Conservation (phyloP, 2,888 invertebrate species). For the Mantis religiosa region DNA sequence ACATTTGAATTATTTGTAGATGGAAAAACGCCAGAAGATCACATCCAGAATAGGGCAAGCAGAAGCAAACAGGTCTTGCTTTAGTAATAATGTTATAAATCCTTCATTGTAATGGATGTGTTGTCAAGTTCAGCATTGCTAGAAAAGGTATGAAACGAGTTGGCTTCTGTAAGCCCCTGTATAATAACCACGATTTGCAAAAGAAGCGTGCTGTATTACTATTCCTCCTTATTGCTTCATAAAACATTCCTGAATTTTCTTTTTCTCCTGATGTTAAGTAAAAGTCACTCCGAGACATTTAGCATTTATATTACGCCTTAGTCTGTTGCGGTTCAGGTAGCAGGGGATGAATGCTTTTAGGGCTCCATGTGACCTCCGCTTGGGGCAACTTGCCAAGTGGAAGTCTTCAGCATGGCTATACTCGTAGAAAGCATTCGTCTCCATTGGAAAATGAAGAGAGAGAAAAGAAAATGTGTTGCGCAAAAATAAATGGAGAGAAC, state of each 20-base stretch:
- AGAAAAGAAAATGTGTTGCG: no score
- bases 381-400: not conserved
- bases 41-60: not conserved
- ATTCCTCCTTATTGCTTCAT: not conserved
- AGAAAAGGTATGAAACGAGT: not conserved
- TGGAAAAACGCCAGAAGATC: not conserved
- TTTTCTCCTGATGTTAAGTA: not conserved
- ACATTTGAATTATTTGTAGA: not conserved
- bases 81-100: not conserved
- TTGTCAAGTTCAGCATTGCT: not conserved
- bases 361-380: not conserved
- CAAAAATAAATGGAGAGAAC: no score
- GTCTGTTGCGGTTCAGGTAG: not conserved
- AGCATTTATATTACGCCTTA: not conserved
- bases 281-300: not conserved
- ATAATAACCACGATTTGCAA: not conserved
- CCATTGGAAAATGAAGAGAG: no score
- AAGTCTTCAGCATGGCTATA: no score
- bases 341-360: not conserved
- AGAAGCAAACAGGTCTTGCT: not conserved
- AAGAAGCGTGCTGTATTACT: not conserved
- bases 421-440: no score
- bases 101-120: not conserved
- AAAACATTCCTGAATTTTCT: not conserved
- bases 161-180: not conserved